These are phyloP conservation scores for Acromyrmex echinatior DNA, from an alignment of 1,140 invertebrate genomes.

Conservation along the genomic window DNA sequence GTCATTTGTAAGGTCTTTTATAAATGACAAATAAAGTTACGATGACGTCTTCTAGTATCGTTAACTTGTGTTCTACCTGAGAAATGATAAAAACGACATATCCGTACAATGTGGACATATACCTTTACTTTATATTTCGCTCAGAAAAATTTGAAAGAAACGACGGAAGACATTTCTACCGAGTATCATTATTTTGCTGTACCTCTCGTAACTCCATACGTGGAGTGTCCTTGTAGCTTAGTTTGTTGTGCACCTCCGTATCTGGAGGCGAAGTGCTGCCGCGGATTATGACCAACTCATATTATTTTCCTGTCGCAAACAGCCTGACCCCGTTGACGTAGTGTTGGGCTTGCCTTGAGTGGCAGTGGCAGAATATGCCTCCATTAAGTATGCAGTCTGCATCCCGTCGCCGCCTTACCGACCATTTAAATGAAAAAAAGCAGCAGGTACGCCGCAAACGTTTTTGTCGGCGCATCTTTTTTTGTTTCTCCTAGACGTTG, in stretches of 20 bases:
- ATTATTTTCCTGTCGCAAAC: slow-evolving; percentile 74
- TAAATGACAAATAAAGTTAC: too few relatives aligned
- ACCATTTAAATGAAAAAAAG: slow-evolving; percentile 80
- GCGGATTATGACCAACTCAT: slow-evolving; percentile 67
- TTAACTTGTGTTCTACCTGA: too few relatives aligned
- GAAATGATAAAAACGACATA: background rate
- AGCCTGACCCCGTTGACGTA: slow-evolving; percentile 73
- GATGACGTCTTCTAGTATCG: too few relatives aligned
- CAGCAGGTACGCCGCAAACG: slow-evolving; percentile 50
- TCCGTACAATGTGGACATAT: background rate
- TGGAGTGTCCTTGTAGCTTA: slow-evolving; percentile 52
- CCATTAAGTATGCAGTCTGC: slow-evolving; percentile 79
- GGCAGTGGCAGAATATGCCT: slow-evolving; percentile 80
- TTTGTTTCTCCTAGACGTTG: background rate
- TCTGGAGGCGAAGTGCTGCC: slow-evolving; percentile 59
- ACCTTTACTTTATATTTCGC: background rate
- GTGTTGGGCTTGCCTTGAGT: slow-evolving; percentile 78
- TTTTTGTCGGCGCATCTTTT: slow-evolving; percentile 44
- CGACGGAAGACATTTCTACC: background rate
- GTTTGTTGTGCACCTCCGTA: slow-evolving; percentile 58
- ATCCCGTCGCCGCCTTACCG: slow-evolving; percentile 75
- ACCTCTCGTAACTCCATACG: slow-evolving; percentile 25
- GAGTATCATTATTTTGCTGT: background rate
- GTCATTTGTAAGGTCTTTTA: too few relatives aligned
- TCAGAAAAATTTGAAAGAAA: background rate